A percentile compares a stretch with the other conserved stretches of the same genome.
phyloP scores from a whole-genome alignment of 2,113 vertebrate genomes.

The Antechinus stuartii region DNA sequence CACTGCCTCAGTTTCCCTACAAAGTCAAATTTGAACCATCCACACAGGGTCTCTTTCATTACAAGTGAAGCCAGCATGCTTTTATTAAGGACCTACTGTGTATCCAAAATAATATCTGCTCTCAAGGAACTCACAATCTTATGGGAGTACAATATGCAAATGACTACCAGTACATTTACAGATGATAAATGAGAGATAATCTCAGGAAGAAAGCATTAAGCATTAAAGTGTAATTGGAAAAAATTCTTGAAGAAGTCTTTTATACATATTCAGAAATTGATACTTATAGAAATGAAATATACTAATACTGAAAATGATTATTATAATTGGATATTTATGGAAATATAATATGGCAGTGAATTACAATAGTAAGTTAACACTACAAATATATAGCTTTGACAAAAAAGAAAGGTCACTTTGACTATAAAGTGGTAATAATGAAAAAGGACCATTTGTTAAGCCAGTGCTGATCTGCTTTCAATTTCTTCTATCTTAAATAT shows the following conservation, averaged over 20 bases:
- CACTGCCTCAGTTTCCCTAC: constrained; percentile 11
- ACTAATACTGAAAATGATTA: background rate
- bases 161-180: background rate
- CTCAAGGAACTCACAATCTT: background rate
- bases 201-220: background rate
- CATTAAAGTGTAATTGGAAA: background rate
- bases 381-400: constrained; percentile 47
- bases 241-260: background rate
- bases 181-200: background rate
- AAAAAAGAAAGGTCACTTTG: constrained; percentile 66
- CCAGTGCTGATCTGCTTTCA: constrained; percentile 52
- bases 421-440: constrained; percentile 34
- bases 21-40: background rate
- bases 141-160: background rate
- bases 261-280: constrained; percentile 22
- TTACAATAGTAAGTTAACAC: constrained; percentile 61
- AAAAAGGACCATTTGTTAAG: constrained; percentile 50
- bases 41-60: background rate
- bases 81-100: background rate
- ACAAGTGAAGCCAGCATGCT: background rate
- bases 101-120: background rate
- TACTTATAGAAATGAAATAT: constrained; percentile 12
- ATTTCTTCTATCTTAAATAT: constrained; percentile 47
- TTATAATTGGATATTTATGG: constrained; percentile 32
- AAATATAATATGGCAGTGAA: constrained; percentile 60